Base-by-base conservation (phyloP, 1,140 invertebrate species). In the Euura lappo region DNA sequence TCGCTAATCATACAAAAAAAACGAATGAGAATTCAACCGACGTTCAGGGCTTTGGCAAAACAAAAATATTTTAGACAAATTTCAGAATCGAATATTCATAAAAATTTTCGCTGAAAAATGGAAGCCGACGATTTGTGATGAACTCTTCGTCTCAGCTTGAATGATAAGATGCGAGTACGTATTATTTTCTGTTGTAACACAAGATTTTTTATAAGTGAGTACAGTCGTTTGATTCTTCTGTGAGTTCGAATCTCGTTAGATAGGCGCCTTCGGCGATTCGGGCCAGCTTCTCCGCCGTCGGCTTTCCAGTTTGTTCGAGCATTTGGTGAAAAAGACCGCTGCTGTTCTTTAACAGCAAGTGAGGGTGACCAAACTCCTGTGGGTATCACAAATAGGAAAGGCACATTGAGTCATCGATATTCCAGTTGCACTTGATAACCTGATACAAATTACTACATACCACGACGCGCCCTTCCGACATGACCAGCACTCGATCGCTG, bases 321-420 rank as follows among this genome's bases (percentile, higher is more conserved):
- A 92, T 85, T 64, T 86, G 85, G 1, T 81, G 82, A 51, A 91
- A 86, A 60, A 85, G 81, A 10, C 90, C 89, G 79, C 0, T 85
- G 78, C 91, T 89, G 13, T 60, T 60, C 13, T 88, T 86, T 8
- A 95, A 83, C 10, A 96, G 84, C 45, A 87, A 83, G 79, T 91
- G 89, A 0, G 94, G 93, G 72, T 91, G 89, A 70, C 93, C 94
- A 81, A 93, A 93, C 85, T 96, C 94, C 11, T 85, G 8, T 6
- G 13, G 13, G 42, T 10, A 10, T 10, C 8, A 64, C 13, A 13
- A 10, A 1, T 64, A 10, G 13, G 60, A 64, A 10, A 64, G 8
- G 8, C 13, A 10, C 60, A 64, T 10, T 10, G 13, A 13, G 8
- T 64, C 60, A 10, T 10, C 13, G 13, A 64, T 64, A 10, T 64